A percentile compares a stretch with the other conserved stretches of the same genome.
Conservation (phyloP, 1,140 invertebrate species). For the Glossosoma conforme region DNA sequence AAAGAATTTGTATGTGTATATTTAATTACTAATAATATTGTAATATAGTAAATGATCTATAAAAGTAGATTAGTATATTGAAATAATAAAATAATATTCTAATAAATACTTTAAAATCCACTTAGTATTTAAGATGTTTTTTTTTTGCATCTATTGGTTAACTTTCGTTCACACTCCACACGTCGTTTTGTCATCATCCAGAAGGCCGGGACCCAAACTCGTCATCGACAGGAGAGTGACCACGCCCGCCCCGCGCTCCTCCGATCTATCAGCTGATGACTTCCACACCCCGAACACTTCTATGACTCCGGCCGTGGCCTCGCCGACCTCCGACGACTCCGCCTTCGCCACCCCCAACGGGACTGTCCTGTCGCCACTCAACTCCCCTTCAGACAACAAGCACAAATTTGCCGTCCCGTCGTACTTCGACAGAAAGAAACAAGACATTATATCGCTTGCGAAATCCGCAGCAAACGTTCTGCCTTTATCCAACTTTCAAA, state of each 20-base stretch:
- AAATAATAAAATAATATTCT: too few relatives aligned
- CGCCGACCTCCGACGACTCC: conserved; percentile 35
- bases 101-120: too few relatives aligned
- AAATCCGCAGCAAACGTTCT: conserved; percentile 38
- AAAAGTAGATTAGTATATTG: too few relatives aligned
- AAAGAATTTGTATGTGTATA: too few relatives aligned
- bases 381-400: conserved; percentile 28
- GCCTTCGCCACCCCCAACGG: conserved; percentile 41
- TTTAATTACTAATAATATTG: too few relatives aligned
- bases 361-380: conserved; percentile 30
- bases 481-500: conserved; percentile 45
- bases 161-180: too few relatives aligned
- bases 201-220: conserved; percentile 26
- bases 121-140: too few relatives aligned
- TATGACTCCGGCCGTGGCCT: conserved; percentile 28
- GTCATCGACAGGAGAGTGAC: conserved; percentile 22
- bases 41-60: too few relatives aligned
- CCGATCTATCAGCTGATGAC: background rate
- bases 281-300: conserved; percentile 41
- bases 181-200: too few relatives aligned
- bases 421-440: conserved; percentile 45
- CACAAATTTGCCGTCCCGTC: conserved; percentile 41
- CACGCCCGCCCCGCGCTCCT: conserved; percentile 4
- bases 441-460: conserved; percentile 35
- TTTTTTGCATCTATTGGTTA: too few relatives aligned